Base-by-base conservation (phyloP, 2,888 invertebrate species). In the Ormyrus nitidulus region DNA sequence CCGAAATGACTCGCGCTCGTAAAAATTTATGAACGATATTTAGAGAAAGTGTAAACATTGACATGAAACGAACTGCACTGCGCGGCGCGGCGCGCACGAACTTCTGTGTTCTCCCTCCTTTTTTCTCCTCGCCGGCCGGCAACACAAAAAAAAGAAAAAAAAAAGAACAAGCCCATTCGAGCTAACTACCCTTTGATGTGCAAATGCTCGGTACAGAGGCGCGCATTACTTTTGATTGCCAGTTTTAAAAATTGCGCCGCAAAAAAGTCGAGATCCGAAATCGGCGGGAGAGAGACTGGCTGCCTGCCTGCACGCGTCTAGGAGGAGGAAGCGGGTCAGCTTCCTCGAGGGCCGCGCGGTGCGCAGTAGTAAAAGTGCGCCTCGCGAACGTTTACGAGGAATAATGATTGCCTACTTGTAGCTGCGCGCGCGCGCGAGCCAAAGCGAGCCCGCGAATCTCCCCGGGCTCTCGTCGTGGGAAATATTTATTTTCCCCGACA, bases 361-460 rank as follows among this genome's bases (percentile, higher is more conserved):
- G 61, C 68, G 51, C 65, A 56, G 75, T 64, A 81, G 81, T 81
- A 76, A 79, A 79, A 81, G 76, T 76, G 76, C 74, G 62, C 78
- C 66, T 81, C 76, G 62, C 46, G 69, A 73, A 69, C 34, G 64
- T 81, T 81, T 81, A 81, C 79, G 81, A 81, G 81, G 72, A 78
- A 81, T 81, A 76, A 81, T 79, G 75, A 79, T 79, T 76, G 79
- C 79, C 79, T 79, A 79, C 81, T 81, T 81, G 81, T 73, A 77
- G 77, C 77, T 72, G 72, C 10, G 34, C 64, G 70, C 69, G 62
- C 56, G 54, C 58, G 34, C 34, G 34, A 34, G 34, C 34, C 34
- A 4, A 34, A 2, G 34, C 34, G 34, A 34, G 19, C 53, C 58
- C 65, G 54, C 53, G 73, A 73, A 73, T 73, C 49, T 70, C 54